Base-by-base conservation (phyloP, 2,797 vertebrate species). In the Diplodus sargus region DNA sequence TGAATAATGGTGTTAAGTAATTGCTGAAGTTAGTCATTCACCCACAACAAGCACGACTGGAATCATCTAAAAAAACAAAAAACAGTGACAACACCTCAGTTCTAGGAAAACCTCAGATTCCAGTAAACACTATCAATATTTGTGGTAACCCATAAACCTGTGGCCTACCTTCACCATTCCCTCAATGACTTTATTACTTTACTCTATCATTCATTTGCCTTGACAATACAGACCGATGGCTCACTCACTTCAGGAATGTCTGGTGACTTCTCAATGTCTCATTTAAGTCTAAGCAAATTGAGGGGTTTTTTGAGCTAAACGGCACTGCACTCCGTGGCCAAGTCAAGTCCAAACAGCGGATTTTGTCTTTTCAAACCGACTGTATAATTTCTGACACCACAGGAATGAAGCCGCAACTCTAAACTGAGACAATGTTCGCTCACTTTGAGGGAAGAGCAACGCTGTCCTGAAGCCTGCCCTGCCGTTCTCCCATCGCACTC, bases 351-450 rank as follows among this genome's bases (percentile, higher is more conserved):
- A 87, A 92, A 93, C 91, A 91, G 70, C 5, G 34, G 79, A 89
- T 86, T 84, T 80, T 85, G 85, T 86, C 76, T 43, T 89, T 86
- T 81, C 73, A 92, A 86, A 85, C 81, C 79, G 78, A 86, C 84
- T 83, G 89, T 93, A 85, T 93, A 90, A 93, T 94, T 95, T 93
- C 80, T 87, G 80, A 85, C 90, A 86, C 94, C 92, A 30, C 94
- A 95, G 95, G 94, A 94, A 95, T 94, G 92, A 64, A 92, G 90
- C 85, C 80, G 66, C 84, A 80, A 78, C 89, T 87, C 82, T 78
- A 76, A 87, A 88, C 79, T 53, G 85, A 92, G 91, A 92, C 89
- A 86, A 84, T 84, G 72, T 80, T 79, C 64, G 23, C 75, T 76
- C 4, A 3, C 65, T 82, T 71, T 84, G 60, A 74, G 77, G 60